These are phyloP conservation scores for Rhynchotus rufescens DNA, from an alignment of 2,797 vertebrate species.

Conservation along the genomic window DNA sequence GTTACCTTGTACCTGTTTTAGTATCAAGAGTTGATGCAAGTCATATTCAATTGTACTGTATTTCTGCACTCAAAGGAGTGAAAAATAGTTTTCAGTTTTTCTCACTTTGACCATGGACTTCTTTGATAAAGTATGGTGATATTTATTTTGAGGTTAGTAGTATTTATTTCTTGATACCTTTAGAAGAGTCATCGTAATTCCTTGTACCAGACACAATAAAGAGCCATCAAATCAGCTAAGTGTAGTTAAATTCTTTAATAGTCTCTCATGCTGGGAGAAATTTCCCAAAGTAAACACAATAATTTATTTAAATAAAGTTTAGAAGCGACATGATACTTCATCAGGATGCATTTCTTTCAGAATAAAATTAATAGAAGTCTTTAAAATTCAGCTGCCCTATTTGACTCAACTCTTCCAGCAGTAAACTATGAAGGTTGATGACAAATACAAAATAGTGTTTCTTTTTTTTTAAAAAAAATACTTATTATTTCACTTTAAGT, in stretches of 20 bases:
- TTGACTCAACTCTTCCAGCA: not conserved
- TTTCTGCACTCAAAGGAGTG: not conserved
- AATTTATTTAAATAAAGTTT: not conserved
- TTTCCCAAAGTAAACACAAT: not conserved
- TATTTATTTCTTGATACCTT: slow-evolving; percentile 25
- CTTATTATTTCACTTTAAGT: not conserved
- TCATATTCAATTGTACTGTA: not conserved
- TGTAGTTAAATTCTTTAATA: not conserved
- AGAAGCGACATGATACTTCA: not conserved
- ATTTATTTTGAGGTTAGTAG: not conserved
- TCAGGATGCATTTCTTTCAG: not conserved
- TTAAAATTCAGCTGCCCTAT: not conserved
- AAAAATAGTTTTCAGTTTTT: not conserved
- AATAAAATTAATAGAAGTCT: not conserved
- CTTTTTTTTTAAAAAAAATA: not conserved
- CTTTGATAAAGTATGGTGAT: not conserved
- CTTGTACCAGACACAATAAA: not conserved
- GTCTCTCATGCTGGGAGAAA: not conserved
- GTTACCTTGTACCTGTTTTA: not conserved
- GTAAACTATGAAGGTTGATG: not conserved
- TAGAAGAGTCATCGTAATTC: not conserved
- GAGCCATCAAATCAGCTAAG: not conserved
- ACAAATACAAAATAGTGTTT: not conserved
- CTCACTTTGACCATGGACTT: not conserved
- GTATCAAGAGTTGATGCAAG: not conserved